Percentiles rank a stretch among this genome's conserved stretches.
Evolutionary conservation across 2,113 vertebrate species (phyloP).

Genomic region (Cheilinus undulatus): DNA sequence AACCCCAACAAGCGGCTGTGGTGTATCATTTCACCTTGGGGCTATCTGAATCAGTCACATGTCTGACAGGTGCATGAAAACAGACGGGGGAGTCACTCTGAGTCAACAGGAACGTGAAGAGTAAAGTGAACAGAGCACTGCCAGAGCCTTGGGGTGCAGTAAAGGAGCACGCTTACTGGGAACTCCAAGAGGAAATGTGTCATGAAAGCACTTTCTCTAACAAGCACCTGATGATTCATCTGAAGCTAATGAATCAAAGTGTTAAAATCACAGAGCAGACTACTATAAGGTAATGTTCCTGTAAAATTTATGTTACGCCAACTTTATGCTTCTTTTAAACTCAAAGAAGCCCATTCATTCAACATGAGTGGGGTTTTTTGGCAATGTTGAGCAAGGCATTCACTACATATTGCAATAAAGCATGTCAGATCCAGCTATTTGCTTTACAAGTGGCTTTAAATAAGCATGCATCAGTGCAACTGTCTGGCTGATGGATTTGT

Average conservation of each 20-base stretch:
- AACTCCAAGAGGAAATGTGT: slow-evolving; percentile 78
- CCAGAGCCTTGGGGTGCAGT: slow-evolving; percentile 38
- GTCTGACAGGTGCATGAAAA: slow-evolving; percentile 65
- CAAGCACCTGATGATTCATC: slow-evolving; percentile 70
- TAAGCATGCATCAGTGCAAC: slow-evolving; percentile 44
- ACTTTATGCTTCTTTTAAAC: slow-evolving; percentile 50
- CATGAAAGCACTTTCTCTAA: slow-evolving; percentile 67
- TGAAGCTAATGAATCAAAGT: slow-evolving; percentile 63
- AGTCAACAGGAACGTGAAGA: slow-evolving; percentile 48
- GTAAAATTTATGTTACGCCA: slow-evolving; percentile 54
- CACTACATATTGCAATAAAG: slow-evolving; percentile 49
- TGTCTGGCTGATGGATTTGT: slow-evolving; percentile 22
- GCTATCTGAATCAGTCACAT: slow-evolving; percentile 26
- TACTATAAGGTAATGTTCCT: slow-evolving; percentile 53
- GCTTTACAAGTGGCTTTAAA: slow-evolving; percentile 45
- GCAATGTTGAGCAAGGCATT: slow-evolving; percentile 43
- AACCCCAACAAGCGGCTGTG: slow-evolving; percentile 19
- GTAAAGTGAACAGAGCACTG: slow-evolving; percentile 39
- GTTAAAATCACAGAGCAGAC: slow-evolving; percentile 49
- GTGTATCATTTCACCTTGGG: slow-evolving; percentile 41
- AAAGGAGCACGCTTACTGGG: slow-evolving; percentile 64
- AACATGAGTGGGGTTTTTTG: slow-evolving; percentile 48
- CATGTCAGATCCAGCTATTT: slow-evolving; percentile 57
- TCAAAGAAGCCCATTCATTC: slow-evolving; percentile 66
- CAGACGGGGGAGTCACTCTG: slow-evolving; percentile 43